Evolutionary conservation across 2,888 invertebrate species (phyloP), one percentile per base, ranked within the genome.

Genomic region (Calameuta idolon): DNA sequence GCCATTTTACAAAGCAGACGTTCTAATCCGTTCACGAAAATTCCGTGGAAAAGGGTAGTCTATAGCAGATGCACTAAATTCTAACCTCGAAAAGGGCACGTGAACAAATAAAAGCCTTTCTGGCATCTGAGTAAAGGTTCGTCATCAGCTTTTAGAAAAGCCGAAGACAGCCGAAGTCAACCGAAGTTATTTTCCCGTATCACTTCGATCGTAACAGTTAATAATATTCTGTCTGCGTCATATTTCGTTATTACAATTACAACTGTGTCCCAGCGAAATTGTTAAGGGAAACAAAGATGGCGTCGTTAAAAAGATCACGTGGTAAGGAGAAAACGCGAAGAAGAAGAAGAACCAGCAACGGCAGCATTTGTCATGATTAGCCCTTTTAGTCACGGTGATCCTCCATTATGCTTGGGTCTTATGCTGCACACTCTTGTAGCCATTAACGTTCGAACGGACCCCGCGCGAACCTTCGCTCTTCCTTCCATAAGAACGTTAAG

Each of bases 361-460:
- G 76, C 80, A 83, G 84, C 90, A 90, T 90, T 90, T 90, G 88
- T 90, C 90, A 89, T 87, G 90, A 90, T 90, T 90, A 90, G 89
- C 85, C 87, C 85, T 87, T 89, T 90, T 90, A 89, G 89, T 90
- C 88, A 89, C 87, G 88, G 87, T 87, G 86, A 86, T 85, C 87
- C 86, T 82, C 83, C 86, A 82, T 86, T 87, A 86, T 85, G 83
- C 85, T 78, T 81, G 82, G 55, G 2, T 55, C 55, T 55, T 55
- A 55, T 55, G 55, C 23, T 55, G 23, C 55, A 9, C 55, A 55
- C 55, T 55, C 55, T 15, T 55, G 55, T 55, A 23, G 55, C 23
- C 55, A 55, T 55, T 55, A 55, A 55, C 23, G 55, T 55, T 55
- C 55, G 55, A 55, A 23, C 23, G 23, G 34, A 40, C 75, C 77